Base-by-base conservation (phyloP, 1,140 invertebrate genomes). In the Aphelinus atriplicis region DNA sequence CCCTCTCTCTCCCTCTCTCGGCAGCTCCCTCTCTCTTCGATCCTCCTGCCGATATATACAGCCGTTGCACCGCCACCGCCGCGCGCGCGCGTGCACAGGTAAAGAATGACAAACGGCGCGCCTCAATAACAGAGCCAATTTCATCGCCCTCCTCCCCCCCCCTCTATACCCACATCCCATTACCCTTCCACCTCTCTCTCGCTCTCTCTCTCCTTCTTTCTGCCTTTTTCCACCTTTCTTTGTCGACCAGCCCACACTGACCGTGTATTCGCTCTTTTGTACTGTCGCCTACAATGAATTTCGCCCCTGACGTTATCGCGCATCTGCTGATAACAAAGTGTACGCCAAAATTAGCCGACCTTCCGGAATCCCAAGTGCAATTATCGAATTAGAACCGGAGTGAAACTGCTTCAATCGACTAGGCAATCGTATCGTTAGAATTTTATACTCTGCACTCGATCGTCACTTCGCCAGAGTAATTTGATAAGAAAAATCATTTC, bases 31-130 rank as follows among this genome's bases (percentile, higher is more conserved):
- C 26, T 55, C 69, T 56, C n/a, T 26, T 51, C 63, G 71, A 73
- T 73, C 43, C 72, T 60, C 57, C 9, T 47, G 26, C 2, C 72
- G 72, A 67, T 67, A 73, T 45, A 58, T 62, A n/a, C 10, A 53
- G 51, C 4, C 26, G 26, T 26, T 26, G 26, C 26, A 26, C 26
- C 26, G 26, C 26, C 26, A 26, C 26, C 26, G 26, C 26, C 26
- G 26, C 26, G 26, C 26, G 26, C 26, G 26, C 26, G 26, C 45
- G 53, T 46, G 72, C 26, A 67, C 48, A 62, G 58, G 26, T 26
- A 42, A 74, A 68, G 72, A 74, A 74, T 74, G 72, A 74, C 72
- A 74, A 74, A 74, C 72, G 72, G 65, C 65, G 72, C 72, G 64
- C 72, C 65, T 74, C 72, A 74, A 74, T 74, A 74, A 74, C 72